A percentile compares a stretch with the other conserved stretches of the same genome.
Conservation (phyloP, 2,797 vertebrate genomes). For the Enteromius mattozi region DNA sequence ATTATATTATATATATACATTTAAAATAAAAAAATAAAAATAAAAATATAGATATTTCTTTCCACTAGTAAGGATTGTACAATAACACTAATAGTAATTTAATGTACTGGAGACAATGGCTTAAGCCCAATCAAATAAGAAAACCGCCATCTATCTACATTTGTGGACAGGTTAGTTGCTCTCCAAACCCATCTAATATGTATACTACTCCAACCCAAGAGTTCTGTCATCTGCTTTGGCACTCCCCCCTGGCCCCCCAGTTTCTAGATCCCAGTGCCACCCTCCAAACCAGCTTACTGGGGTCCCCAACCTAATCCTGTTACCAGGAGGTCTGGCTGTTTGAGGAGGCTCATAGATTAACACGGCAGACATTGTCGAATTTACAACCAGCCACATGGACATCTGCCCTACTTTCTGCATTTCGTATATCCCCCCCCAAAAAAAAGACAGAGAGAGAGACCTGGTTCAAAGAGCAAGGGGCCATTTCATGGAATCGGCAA, state of each 20-base stretch:
- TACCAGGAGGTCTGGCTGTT: conserved; percentile 79
- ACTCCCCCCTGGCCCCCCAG: conserved; percentile 50
- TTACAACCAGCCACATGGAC: conserved; percentile 87
- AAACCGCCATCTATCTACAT: conserved; percentile 34
- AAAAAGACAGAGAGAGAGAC: conserved; percentile 5
- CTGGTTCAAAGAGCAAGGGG: conserved; percentile 84
- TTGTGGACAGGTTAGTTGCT: conserved; percentile 60
- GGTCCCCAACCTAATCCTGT: conserved; percentile 82
- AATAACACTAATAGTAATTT: conserved; percentile 20
- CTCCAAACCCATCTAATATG: conserved; percentile 59
- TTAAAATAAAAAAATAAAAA: no score
- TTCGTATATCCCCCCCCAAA: conserved; percentile 50
- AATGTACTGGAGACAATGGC: conserved; percentile 35
- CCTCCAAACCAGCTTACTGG: conserved; percentile 55
- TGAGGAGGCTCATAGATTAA: conserved; percentile 79
- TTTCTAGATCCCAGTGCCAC: conserved; percentile 67
- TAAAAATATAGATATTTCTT: not conserved
- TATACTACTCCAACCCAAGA: conserved; percentile 50
- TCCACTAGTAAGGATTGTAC: conserved; percentile 1
- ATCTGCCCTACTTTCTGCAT: conserved; percentile 88
- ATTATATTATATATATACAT: no score
- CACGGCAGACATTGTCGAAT: conserved; percentile 83
- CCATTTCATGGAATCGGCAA: conserved; percentile 76
- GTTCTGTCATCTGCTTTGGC: conserved; percentile 42
- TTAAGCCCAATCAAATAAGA: conserved; percentile 14